Conservation (phyloP, 2,797 vertebrate species). For the Stomatorhinus walkeri region DNA sequence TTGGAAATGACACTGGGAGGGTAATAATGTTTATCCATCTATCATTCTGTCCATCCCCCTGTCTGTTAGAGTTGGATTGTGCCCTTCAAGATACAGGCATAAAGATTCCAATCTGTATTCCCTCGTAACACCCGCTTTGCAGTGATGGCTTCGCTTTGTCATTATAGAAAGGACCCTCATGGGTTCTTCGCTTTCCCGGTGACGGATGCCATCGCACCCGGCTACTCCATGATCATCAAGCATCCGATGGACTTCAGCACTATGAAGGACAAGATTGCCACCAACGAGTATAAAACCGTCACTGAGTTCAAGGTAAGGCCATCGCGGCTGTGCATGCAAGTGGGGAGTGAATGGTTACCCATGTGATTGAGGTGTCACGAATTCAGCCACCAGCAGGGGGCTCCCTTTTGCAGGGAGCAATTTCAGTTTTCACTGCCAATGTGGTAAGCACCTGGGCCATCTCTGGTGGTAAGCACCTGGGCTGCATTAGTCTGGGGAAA, state of each 20-base stretch:
- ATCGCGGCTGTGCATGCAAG: neutral
- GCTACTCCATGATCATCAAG: slow-evolving; percentile 96
- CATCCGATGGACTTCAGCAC: slow-evolving; percentile 99
- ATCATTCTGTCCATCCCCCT: neutral
- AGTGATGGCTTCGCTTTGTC: neutral
- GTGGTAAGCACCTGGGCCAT: neutral
- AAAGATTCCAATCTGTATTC: neutral
- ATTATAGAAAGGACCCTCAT: slow-evolving; percentile 86
- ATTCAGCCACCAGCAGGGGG: no score
- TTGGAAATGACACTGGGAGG: neutral
- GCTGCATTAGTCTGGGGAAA: neutral
- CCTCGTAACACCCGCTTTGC: neutral
- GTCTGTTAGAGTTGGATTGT: neutral
- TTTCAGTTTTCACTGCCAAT: neutral
- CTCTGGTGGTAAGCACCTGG: neutral
- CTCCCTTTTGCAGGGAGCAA: neutral
- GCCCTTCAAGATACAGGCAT: neutral
- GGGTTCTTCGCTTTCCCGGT: slow-evolving; percentile 96
- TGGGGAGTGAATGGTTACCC: neutral
- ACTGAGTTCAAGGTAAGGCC: slow-evolving; percentile 88
- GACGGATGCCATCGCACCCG: slow-evolving; percentile 92
- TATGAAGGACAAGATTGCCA: slow-evolving; percentile 89
- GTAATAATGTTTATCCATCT: neutral
- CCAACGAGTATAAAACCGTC: slow-evolving; percentile 91
- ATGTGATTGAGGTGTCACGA: neutral